These are phyloP conservation scores for Rhinoptilus africanus DNA, from an alignment of 2,113 vertebrate genomes.

Conservation along the genomic window DNA sequence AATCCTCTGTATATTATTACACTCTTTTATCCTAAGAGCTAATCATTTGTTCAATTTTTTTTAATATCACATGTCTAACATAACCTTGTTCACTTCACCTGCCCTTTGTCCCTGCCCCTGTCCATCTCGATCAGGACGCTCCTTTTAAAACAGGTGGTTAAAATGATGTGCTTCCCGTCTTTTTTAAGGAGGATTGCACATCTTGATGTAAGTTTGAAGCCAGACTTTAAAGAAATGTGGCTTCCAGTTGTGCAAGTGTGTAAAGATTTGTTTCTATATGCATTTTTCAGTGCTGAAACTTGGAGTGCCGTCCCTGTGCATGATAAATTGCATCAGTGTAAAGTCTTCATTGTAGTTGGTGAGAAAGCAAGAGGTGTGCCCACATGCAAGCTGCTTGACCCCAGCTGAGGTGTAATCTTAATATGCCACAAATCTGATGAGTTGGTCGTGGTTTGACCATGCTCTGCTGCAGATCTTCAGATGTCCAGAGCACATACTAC, in stretches of 20 bases:
- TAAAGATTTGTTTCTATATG: background rate
- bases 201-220: background rate
- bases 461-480: slow-evolving; percentile 11
- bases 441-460: background rate
- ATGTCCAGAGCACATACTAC: background rate
- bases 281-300: background rate
- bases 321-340: background rate
- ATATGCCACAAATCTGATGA: background rate
- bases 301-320: background rate
- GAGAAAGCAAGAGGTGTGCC: background rate
- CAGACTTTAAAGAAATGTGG: background rate
- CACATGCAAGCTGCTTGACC: background rate
- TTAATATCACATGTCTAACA: background rate
- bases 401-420: background rate
- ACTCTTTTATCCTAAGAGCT: background rate
- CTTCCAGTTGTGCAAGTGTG: background rate
- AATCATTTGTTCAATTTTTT: background rate
- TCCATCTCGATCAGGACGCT: background rate
- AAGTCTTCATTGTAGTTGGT: background rate
- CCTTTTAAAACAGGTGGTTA: background rate
- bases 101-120: background rate
- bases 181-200: background rate
- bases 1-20: background rate
- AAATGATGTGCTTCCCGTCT: background rate
- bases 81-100: background rate